Base-by-base conservation (phyloP, 2,888 invertebrate genomes). In the Sinodicranocentrus sp. region DNA sequence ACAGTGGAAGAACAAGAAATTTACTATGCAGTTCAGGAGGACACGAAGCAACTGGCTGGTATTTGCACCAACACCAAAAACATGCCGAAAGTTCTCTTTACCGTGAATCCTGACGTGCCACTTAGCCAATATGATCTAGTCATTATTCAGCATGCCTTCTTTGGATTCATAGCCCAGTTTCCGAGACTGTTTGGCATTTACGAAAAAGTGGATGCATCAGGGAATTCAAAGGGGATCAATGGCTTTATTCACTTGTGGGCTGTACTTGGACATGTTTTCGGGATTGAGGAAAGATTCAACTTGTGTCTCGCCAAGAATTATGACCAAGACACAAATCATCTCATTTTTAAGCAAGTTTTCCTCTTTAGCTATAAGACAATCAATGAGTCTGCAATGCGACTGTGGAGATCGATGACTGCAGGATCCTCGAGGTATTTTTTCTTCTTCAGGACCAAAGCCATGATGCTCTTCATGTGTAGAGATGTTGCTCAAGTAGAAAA, bases 171-270 rank as follows among this genome's bases (percentile, higher is more conserved):
- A 25, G 61, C 84, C n/a, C 71, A 85, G 25, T 87, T 84, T 52
- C 88, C 88, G 2, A 73, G 63, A 28, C 59, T 80, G n/a, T 89
- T 89, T 73, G 88, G 88, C 3, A 86, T 89, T 17, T 78, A 85
- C 25, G 79, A 83, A 21, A 72, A 73, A 28, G 15, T 43, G 28
- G 61, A 70, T 17, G 17, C 48, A n/a, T 82, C 84, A 19, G 72
- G 76, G n/a, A 71, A 57, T 61, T 61, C 67, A 10, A 77, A 79
- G 44, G 86, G 84, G 17, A 44, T 88, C 19, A 39, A 84, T 39
- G 88, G 87, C n/a, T 89, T 87, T 52, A 73, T 86, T 48, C 88
- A 89, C 59, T 15, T 89, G 17, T 89, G 88, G 88, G 88, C 86
- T 8, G 79, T 87, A 1, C 63, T 87, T 26, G 88, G 88, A 3